A percentile compares a stretch with the other conserved stretches of the same genome.
Conservation (phyloP, 2,113 vertebrate genomes). For the Zonotrichia leucophrys region DNA sequence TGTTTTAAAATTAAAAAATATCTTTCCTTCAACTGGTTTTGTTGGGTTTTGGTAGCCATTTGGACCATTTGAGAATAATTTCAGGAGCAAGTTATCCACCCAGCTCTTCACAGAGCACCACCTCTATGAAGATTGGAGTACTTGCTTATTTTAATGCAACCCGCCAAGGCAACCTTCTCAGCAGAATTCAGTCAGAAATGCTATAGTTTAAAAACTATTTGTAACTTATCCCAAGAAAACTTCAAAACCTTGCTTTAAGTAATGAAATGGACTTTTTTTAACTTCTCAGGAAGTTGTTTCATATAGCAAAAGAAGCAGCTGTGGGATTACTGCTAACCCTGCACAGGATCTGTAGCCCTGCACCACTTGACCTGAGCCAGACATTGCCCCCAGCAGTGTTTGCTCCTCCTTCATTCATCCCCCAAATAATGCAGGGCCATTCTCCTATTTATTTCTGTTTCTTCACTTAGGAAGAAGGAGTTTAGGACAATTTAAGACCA, state of each 20-base stretch:
- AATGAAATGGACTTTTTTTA: background rate
- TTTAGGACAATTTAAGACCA: background rate
- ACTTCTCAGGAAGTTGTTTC: background rate
- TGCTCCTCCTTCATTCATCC: background rate
- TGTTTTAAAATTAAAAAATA: background rate
- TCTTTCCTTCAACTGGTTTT: background rate
- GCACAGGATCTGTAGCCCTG: background rate
- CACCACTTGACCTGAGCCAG: background rate
- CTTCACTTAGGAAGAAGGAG: background rate
- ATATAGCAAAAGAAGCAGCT: background rate
- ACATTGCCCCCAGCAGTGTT: fast-evolving
- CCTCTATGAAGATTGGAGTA: background rate
- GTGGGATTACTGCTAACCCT: background rate
- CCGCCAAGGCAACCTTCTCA: background rate
- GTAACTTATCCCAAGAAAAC: background rate
- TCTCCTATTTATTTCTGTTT: background rate
- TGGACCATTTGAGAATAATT: background rate
- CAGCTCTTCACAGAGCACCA: background rate
- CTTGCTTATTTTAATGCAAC: background rate
- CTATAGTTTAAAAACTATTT: background rate
- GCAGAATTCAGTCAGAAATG: background rate
- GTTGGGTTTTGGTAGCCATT: background rate
- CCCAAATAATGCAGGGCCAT: background rate
- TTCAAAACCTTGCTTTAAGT: background rate
- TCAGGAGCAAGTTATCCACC: background rate